Evolutionary conservation across 1,140 invertebrate genomes (phyloP).

Genomic region (Subanguina moxae): DNA sequence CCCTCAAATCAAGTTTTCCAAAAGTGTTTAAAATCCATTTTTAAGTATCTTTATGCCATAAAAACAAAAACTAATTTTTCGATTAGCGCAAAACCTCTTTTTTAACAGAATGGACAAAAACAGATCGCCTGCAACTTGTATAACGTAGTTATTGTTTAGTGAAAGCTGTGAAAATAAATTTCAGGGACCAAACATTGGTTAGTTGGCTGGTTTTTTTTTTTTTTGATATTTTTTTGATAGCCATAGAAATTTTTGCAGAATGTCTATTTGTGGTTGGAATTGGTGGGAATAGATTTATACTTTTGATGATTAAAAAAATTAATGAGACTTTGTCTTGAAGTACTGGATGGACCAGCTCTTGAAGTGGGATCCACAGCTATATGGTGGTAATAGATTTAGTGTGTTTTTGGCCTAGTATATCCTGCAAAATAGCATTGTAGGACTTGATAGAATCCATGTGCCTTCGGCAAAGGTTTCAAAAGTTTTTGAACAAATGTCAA

Average conservation of each 20-base stretch:
- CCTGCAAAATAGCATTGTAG: too few species aligned
- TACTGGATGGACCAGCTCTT: slow-evolving; percentile 61
- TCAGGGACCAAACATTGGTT: slow-evolving; percentile 24
- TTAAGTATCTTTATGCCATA: too few species aligned
- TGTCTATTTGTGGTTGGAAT: slow-evolving; percentile 24
- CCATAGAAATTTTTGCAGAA: slow-evolving; percentile 11
- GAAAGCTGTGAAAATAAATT: too few species aligned
- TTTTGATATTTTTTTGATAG: neutral
- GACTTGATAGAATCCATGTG: slow-evolving; percentile 58
- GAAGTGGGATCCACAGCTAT: slow-evolving; percentile 59
- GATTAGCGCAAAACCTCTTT: too few species aligned
- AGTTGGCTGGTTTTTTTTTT: neutral
- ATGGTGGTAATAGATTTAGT: slow-evolving; percentile 40
- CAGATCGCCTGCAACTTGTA: too few species aligned
- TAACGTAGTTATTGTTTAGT: too few species aligned
- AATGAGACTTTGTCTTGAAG: slow-evolving; percentile 17
- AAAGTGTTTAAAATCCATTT: too few species aligned
- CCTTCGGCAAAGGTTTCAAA: slow-evolving; percentile 60
- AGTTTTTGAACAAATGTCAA: slow-evolving; percentile 40
- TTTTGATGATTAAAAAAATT: slow-evolving; percentile 7
- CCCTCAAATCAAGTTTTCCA: too few species aligned
- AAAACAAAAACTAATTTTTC: too few species aligned
- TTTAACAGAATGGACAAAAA: too few species aligned
- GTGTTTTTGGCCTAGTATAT: too few species aligned
- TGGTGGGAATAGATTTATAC: neutral